A percentile compares a stretch with the other conserved stretches of the same genome.
phyloP scores from a whole-genome alignment of 1,140 invertebrate genomes.

The Drosophila punjabiensis region DNA sequence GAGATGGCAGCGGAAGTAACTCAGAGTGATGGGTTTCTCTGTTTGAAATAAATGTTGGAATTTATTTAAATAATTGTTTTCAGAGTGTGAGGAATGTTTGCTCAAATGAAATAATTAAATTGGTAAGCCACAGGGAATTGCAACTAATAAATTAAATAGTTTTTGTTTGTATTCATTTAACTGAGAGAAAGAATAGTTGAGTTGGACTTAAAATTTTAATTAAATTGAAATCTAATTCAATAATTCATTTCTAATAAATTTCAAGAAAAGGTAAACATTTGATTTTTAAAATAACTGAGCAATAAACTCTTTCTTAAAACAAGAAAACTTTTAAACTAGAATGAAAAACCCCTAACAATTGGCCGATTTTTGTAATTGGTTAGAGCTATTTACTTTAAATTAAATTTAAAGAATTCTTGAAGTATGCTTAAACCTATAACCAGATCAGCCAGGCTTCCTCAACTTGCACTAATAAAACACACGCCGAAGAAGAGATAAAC shows the following conservation, averaged over 20 bases:
- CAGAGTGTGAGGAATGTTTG: not conserved
- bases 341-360: too few relatives aligned
- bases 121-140: not conserved
- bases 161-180: not conserved
- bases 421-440: not conserved
- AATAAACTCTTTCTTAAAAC: too few relatives aligned
- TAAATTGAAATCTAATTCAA: too few relatives aligned
- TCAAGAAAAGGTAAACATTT: too few relatives aligned
- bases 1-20: conserved; percentile 6
- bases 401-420: not conserved
- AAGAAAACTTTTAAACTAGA: too few relatives aligned
- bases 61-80: conserved; percentile 13
- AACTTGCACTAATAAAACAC: not conserved
- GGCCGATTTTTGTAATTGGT: too few relatives aligned
- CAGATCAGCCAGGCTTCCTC: not conserved
- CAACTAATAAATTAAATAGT: not conserved
- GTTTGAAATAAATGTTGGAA: conserved; percentile 13
- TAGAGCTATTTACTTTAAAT: not conserved
- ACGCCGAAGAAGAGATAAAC: conserved; percentile 18
- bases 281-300: too few relatives aligned
- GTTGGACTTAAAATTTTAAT: too few relatives aligned
- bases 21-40: not conserved
- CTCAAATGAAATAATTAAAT: not conserved
- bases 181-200: not conserved
- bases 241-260: too few relatives aligned